Conservation (phyloP, 2,797 vertebrate species). For the Cyprinella venusta region DNA sequence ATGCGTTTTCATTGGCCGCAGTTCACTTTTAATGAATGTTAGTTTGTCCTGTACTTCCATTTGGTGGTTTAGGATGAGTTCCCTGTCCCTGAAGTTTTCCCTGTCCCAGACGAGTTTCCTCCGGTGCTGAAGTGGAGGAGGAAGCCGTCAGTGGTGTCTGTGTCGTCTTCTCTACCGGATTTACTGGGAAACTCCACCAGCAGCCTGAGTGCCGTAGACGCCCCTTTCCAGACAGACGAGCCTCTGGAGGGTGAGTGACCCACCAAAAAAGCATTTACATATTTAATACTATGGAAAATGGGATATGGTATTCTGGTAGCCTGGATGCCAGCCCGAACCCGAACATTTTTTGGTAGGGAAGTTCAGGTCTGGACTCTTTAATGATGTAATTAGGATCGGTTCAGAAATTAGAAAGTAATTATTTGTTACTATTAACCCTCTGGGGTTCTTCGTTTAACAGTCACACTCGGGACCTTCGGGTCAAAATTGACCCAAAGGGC, state of each 20-base stretch:
- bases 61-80: constrained; percentile 72
- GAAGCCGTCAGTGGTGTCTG: constrained; percentile 82
- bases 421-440: too few species aligned
- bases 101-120: constrained; percentile 81
- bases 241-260: constrained; percentile 74
- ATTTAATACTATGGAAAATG: neutral
- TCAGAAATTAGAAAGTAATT: neutral
- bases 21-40: neutral
- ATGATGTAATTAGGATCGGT: too few species aligned
- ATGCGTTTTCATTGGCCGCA: neutral
- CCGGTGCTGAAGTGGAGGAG: constrained; percentile 89
- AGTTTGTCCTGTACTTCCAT: constrained; percentile 18
- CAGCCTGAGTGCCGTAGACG: constrained; percentile 81
- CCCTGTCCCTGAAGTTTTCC: constrained; percentile 54
- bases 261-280: neutral
- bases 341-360: too few species aligned
- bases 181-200: constrained; percentile 82
- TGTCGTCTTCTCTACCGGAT: constrained; percentile 86
- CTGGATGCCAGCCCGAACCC: too few species aligned
- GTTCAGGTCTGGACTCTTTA: too few species aligned
- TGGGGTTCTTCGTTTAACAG: too few species aligned
- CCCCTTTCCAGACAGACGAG: constrained; percentile 81
- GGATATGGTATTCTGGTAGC: too few species aligned
- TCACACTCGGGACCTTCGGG: too few species aligned
- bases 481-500: too few species aligned